Conservation (phyloP, 1,140 invertebrate genomes). For the Musca domestica region DNA sequence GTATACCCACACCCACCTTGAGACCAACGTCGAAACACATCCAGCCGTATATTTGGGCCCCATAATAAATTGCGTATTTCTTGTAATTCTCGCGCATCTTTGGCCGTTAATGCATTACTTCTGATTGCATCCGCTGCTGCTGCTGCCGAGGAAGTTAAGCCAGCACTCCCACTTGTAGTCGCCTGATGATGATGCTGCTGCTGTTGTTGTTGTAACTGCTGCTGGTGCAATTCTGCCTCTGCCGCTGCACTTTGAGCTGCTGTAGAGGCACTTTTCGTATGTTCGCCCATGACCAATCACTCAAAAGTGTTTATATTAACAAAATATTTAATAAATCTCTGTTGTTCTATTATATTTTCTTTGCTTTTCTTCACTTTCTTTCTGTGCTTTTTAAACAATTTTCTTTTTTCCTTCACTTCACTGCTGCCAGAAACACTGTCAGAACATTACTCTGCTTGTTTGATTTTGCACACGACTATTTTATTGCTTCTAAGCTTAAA, state of each 20-base stretch:
- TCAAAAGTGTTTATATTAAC: neutral
- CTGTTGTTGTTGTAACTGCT: conserved; percentile 4
- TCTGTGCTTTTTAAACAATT: too few species aligned
- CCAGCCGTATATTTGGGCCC: conserved; percentile 77
- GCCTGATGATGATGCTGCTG: neutral
- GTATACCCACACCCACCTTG: conserved; percentile 64
- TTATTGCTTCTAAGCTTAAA: too few species aligned
- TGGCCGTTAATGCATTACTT: neutral
- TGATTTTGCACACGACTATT: too few species aligned
- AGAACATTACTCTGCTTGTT: too few species aligned
- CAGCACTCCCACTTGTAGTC: conserved; percentile 13
- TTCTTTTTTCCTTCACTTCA: too few species aligned
- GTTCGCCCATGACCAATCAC: conserved; percentile 15
- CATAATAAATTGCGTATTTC: conserved; percentile 75
- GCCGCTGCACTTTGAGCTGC: neutral
- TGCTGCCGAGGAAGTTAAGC: conserved; percentile 18
- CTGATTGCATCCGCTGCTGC: neutral
- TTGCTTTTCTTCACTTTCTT: neutral
- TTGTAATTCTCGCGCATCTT: conserved; percentile 56
- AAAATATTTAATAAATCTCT: neutral
- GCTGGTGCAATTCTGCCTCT: neutral
- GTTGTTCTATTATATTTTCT: neutral
- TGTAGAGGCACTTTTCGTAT: conserved; percentile 22
- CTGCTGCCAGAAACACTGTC: too few species aligned
- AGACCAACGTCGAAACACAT: conserved; percentile 85